Evolutionary conservation across 1,140 invertebrate genomes (phyloP), one percentile per base, ranked within the genome.

Genomic region (Eumaeus atala): DNA sequence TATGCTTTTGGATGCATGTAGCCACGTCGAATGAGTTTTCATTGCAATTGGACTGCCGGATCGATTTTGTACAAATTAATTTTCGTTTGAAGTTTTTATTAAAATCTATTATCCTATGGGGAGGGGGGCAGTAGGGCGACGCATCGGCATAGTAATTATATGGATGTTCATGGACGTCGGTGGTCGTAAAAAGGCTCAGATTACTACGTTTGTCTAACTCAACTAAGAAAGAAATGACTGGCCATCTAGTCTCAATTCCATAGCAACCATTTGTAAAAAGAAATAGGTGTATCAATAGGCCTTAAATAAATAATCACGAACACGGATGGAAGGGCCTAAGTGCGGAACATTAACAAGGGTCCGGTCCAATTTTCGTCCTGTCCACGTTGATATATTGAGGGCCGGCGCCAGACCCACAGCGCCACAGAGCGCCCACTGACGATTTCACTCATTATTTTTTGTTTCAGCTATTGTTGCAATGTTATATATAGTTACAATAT

Each of bases 361-460:
- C 80, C 72, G 75, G 75, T 79, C 80, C 82, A 85, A 85, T 85
- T 85, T 84, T 82, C 80, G 74, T 82, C 71, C 80, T 86, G 82
- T 86, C 82, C 72, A 64, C 73, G 65, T 85, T 86, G 80, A 84
- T 86, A 82, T 84, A 84, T 84, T 74, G 78, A 77, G 72, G 78
- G 69, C 63, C 74, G 67, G 74, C 69, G 77, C 57, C 70, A 72
- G 64, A 10, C 35, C 66, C 66, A 61, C n/a, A n/a, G n/a, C n/a
- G 52, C 63, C 62, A 53, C 67, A 58, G 66, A 58, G 57, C 62
- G 68, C 61, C 59, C n/a, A 60, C 62, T 71, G 66, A 71, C 74
- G 76, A 79, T 65, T 76, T 71, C 38, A 11, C 37, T 37, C 73
- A 80, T 79, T 76, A 72, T 62, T 71, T 79, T 79, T 82, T 84